Evolutionary conservation across 2,888 invertebrate species (phyloP).

Genomic region (Philopedon plagiatum): DNA sequence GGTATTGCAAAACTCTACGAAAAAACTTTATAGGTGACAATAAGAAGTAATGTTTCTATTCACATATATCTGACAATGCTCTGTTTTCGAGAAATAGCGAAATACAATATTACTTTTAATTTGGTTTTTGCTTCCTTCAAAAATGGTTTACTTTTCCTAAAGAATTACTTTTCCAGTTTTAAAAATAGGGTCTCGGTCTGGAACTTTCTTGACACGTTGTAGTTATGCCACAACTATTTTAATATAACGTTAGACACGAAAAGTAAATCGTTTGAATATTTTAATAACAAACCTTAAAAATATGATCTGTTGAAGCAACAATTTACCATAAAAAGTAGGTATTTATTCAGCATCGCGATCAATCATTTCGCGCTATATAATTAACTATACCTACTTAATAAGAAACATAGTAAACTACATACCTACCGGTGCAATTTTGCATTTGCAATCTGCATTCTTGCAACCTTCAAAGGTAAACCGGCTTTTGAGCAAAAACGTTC

Average conservation of each 20-base stretch:
- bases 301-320: neutral
- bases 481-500: slow-evolving; percentile 21
- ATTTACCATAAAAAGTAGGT: slow-evolving; percentile 1
- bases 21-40: too few species aligned
- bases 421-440: slow-evolving; percentile 27
- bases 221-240: too few species aligned
- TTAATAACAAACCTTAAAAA: neutral
- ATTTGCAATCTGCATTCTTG: slow-evolving; percentile 31
- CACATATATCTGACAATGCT: too few species aligned
- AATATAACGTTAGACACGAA: neutral
- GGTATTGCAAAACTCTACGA: too few species aligned
- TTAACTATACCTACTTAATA: slow-evolving; percentile 9
- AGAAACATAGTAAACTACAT: slow-evolving; percentile 30
- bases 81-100: too few species aligned
- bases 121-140: too few species aligned
- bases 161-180: too few species aligned
- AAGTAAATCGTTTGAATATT: neutral
- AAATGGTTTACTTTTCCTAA: too few species aligned
- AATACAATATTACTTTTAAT: too few species aligned
- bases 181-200: too few species aligned
- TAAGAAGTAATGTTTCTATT: too few species aligned
- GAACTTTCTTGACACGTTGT: too few species aligned
- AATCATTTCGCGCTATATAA: slow-evolving; percentile 23
- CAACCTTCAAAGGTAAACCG: slow-evolving; percentile 48
- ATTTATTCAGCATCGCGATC: slow-evolving; percentile 22